Percentiles rank a stretch among this genome's conserved stretches.
phyloP scores from a whole-genome alignment of 2,888 invertebrate genomes.

The Cremastinae sp. region DNA sequence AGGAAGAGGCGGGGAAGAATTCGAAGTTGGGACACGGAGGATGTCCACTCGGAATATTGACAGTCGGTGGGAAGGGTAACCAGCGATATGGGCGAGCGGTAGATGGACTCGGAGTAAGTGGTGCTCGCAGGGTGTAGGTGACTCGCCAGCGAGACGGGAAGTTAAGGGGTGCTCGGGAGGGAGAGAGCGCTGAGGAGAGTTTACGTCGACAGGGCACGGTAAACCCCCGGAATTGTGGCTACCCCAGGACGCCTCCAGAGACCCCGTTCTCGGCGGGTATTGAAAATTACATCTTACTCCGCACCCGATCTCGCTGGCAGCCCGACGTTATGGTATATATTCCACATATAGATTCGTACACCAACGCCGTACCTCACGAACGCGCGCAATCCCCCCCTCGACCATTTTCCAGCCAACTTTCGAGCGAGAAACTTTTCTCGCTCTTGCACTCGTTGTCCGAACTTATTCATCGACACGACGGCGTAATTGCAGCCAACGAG shows the following conservation, averaged over 20 bases:
- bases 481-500: constrained; percentile 55
- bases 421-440: constrained; percentile 32
- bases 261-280: constrained; percentile 70
- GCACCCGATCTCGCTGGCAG: constrained; percentile 61
- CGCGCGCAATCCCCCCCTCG: constrained; percentile 57
- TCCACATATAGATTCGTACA: constrained; percentile 46
- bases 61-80: constrained; percentile 52
- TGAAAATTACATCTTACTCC: constrained; percentile 80
- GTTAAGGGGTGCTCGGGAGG: neutral
- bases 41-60: constrained; percentile 42
- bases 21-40: constrained; percentile 12
- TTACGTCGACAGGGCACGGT: constrained; percentile 79
- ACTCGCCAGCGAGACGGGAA: constrained; percentile 37
- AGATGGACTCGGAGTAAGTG: constrained; percentile 62
- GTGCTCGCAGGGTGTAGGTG: constrained; percentile 54
- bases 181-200: constrained; percentile 77
- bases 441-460: constrained; percentile 28
- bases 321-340: constrained; percentile 30
- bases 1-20: constrained; percentile 9
- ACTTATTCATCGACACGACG: constrained; percentile 12
- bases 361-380: constrained; percentile 17
- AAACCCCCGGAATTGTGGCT: constrained; percentile 79
- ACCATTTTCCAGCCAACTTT: constrained; percentile 38
- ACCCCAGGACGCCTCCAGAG: constrained; percentile 71
- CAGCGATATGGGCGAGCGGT: constrained; percentile 63